Base-by-base conservation (phyloP, 1,140 invertebrate species). In the Thaumatotibia leucotreta region DNA sequence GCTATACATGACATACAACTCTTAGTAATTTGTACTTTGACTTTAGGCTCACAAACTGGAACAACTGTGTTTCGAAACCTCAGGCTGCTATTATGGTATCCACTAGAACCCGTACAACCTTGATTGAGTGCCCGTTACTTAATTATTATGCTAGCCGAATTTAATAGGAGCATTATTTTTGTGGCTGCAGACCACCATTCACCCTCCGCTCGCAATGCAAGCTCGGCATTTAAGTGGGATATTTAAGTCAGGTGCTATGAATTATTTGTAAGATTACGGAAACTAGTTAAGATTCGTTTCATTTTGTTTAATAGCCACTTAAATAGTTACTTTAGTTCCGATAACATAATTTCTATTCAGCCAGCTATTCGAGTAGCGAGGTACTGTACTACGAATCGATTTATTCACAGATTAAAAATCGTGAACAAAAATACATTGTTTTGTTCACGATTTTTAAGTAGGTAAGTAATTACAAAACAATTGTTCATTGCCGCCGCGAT, bases 61-160 rank as follows among this genome's bases (percentile, higher is more conserved):
- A 84, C 86, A 83, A 82, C 67, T 85, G 79, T 77, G 78, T 89
- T 89, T 82, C 84, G 81, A 85, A 85, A 88, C 74, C 73, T 70
- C 64, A 76, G 66, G 65, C 72, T 62, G 78, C 80, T 79, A 86
- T 90, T 88, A 87, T 84, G 86, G 86, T 87, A 77, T 71, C 71
- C 66, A 69, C 45, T 67, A 75, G 77, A 78, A 80, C 85, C 80
- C 70, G 77, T 67, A 70, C 75, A 86, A 70, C 87, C 87, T 89
- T 88, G 85, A 80, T 81, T 71, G 63, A 77, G 70, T 66, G 86
- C 87, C 85, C 80, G 87, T 87, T 88, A 88, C 87, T 89, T 88
- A 89, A 89, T 89, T 89, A 89, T 87, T 86, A 89, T 89, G 83
- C 85, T 68, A 86, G 79, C 87, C 87, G 76, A 89, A 89, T 88